These are phyloP conservation scores for Troides helena DNA, from an alignment of 2,888 invertebrate genomes.

Conservation along the genomic window DNA sequence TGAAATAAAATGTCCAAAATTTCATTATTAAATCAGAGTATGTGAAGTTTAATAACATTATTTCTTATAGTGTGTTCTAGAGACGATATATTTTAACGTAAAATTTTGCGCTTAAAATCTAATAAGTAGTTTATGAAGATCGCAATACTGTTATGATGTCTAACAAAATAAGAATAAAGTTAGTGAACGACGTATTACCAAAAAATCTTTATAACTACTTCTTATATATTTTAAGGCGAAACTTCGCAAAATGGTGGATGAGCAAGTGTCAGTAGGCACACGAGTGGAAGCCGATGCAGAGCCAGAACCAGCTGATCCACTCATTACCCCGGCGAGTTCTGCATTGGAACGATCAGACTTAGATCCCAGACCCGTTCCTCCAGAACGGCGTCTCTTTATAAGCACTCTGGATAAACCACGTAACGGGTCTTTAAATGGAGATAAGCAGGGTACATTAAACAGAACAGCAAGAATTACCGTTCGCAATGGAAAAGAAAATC, in stretches of 20 bases:
- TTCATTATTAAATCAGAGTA: no score
- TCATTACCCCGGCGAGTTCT: slow-evolving; percentile 77
- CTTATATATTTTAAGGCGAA: slow-evolving; percentile 79
- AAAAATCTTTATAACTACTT: neutral
- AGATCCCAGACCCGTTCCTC: slow-evolving; percentile 63
- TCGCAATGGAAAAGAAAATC: slow-evolving; percentile 75
- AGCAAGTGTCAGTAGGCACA: slow-evolving; percentile 86
- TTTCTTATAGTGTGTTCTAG: no score
- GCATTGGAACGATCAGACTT: slow-evolving; percentile 60
- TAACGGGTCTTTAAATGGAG: slow-evolving; percentile 69
- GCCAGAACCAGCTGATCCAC: slow-evolving; percentile 75
- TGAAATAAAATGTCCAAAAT: no score
- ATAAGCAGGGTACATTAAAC: slow-evolving; percentile 70
- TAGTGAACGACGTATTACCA: no score
- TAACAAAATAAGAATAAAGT: no score
- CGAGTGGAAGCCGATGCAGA: slow-evolving; percentile 79
- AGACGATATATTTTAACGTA: no score
- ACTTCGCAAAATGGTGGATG: slow-evolving; percentile 94
- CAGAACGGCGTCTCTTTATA: slow-evolving; percentile 68
- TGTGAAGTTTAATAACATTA: no score
- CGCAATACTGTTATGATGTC: no score
- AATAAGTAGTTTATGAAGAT: no score
- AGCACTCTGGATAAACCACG: slow-evolving; percentile 70
- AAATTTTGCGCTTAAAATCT: no score
- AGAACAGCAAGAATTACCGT: slow-evolving; percentile 63